Evolutionary conservation across 2,797 vertebrate species (phyloP), one percentile per base, ranked within the genome.

Genomic region (Apogon talboti): DNA sequence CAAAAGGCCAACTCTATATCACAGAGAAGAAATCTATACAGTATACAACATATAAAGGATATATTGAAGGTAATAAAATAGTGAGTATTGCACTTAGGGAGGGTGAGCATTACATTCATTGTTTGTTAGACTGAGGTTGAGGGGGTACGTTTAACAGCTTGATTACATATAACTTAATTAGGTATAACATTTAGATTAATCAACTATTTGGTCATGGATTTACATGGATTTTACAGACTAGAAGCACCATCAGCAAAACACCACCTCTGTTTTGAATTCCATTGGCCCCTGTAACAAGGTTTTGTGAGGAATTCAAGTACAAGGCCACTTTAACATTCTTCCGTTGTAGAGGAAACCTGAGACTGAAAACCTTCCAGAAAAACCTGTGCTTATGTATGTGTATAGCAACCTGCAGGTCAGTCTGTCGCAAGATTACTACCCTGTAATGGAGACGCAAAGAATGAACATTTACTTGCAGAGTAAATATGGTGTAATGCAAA

Each of bases 331-430:
- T 5, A 14, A 35, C 21, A 41, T 66, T 80, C 38, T 35, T 42
- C 9, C 35, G 24, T 56, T 3, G 2, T 8, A 30, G 13, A 10
- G 55, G 15, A 66, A 66, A 68, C 52, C 9, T 55, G 10, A 71
- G 51, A 61, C 43, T 47, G 42, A 67, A 54, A 67, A 60, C 3
- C 3, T n/a, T 48, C 56, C 24, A 33, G 55, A 69, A 67, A 66
- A 76, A 63, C 10, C 15, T 64, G 55, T 60, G 41, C 33, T 10
- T 3, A 14, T 21, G 28, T 43, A 0, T 35, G 3, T 66, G 33
- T 18, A 51, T 50, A 42, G 11, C 45, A 15, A 51, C 44, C 16
- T 66, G 35, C 14, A 56, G 59, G 11, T 33, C 19, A 47, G 35
- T 50, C 10, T 53, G 33, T 45, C 19, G n/a, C 12, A 24, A 33